phyloP scores from a whole-genome alignment of 2,888 invertebrate species.

The Ectropis crepuscularia region DNA sequence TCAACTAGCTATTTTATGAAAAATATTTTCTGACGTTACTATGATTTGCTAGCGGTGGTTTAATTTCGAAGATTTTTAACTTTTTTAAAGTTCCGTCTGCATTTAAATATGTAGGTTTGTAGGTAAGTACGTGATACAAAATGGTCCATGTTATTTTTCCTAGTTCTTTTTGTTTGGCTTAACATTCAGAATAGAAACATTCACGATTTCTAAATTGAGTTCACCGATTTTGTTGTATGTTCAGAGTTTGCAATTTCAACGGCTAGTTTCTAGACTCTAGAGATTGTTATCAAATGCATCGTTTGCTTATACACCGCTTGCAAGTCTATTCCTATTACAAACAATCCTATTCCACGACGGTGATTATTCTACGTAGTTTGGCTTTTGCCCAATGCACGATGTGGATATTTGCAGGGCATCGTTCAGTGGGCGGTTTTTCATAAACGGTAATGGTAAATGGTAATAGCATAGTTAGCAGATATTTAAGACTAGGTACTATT shows the following conservation, averaged over 20 bases:
- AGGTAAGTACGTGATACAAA: too few species aligned
- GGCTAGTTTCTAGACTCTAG: background rate
- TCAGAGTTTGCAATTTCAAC: slow-evolving; percentile 3
- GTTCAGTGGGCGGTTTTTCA: slow-evolving; percentile 8
- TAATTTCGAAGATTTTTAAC: too few species aligned
- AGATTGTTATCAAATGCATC: slow-evolving; percentile 24
- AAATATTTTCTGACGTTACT: too few species aligned
- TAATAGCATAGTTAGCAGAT: too few species aligned
- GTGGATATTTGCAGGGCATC: slow-evolving; percentile 41
- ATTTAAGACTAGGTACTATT: too few species aligned
- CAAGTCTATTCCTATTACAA: slow-evolving; percentile 34
- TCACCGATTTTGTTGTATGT: background rate
- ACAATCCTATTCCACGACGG: slow-evolving; percentile 31
- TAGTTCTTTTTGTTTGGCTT: too few species aligned
- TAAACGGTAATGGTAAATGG: too few species aligned
- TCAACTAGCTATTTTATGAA: too few species aligned
- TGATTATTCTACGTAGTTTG: slow-evolving; percentile 44
- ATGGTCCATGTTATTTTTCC: too few species aligned
- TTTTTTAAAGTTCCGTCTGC: too few species aligned
- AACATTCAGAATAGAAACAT: background rate
- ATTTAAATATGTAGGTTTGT: too few species aligned
- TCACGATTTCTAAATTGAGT: background rate
- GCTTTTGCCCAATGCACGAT: slow-evolving; percentile 45
- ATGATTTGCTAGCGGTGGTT: too few species aligned
- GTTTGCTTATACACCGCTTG: slow-evolving; percentile 28